Percentiles rank a stretch among this genome's conserved stretches.
Evolutionary conservation across 2,888 invertebrate species (phyloP).

Genomic region (Pemphredon lugubris): DNA sequence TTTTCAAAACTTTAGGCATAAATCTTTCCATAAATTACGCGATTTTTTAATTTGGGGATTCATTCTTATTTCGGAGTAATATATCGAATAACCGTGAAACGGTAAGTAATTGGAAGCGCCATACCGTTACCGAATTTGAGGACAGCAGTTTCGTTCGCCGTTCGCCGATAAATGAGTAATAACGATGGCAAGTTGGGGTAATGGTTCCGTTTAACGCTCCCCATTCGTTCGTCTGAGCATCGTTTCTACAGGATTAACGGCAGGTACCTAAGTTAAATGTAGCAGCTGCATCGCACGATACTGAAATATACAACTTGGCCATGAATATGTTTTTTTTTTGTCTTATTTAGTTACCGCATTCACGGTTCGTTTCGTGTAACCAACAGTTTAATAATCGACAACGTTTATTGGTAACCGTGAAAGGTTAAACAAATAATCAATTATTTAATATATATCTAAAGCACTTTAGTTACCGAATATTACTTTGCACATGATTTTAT

Average conservation of each 20-base stretch:
- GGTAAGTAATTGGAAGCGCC: slow-evolving; percentile 9
- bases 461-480: too few species aligned
- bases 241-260: slow-evolving; percentile 46
- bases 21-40: too few species aligned
- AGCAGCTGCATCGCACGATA: slow-evolving; percentile 33
- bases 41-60: too few species aligned
- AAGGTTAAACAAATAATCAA: too few species aligned
- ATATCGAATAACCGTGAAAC: too few species aligned
- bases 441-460: too few species aligned
- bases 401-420: too few species aligned
- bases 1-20: too few species aligned
- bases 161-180: slow-evolving; percentile 66
- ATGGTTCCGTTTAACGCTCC: slow-evolving; percentile 62
- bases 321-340: slow-evolving; percentile 11
- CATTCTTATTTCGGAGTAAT: too few species aligned
- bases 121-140: background rate
- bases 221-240: slow-evolving; percentile 47
- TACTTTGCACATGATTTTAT: too few species aligned
- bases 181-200: slow-evolving; percentile 57
- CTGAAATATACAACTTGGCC: slow-evolving; percentile 23
- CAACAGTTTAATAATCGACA: background rate
- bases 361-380: slow-evolving; percentile 8
- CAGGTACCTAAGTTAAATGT: slow-evolving; percentile 27
- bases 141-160: slow-evolving; percentile 52
- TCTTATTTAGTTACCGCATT: slow-evolving; percentile 1